A percentile compares a stretch with the other conserved stretches of the same genome.
Conservation (phyloP, 2,888 invertebrate genomes). For the Amorpha juglandis region DNA sequence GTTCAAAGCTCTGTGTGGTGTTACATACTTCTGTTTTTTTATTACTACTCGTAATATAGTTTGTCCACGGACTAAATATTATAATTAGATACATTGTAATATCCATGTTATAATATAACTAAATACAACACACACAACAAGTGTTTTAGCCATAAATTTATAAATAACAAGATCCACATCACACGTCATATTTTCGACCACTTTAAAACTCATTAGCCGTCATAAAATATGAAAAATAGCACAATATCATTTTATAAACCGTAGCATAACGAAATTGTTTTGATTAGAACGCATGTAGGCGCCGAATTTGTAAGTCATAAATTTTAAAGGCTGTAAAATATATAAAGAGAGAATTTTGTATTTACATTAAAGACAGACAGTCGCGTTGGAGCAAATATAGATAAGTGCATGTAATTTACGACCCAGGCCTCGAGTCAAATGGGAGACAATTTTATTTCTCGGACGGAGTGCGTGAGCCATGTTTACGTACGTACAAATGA, state of each 20-base stretch:
- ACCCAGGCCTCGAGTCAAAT: constrained; percentile 31
- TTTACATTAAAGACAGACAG: constrained; percentile 41
- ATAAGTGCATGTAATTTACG: constrained; percentile 71
- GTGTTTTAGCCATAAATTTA: neutral
- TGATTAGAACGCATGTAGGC: constrained; percentile 27
- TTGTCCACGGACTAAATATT: too few species aligned
- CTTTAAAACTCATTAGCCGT: constrained; percentile 20
- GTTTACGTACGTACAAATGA: constrained; percentile 16
- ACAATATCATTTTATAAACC: constrained; percentile 24
- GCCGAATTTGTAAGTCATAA: constrained; percentile 28
- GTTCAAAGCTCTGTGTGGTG: too few species aligned
- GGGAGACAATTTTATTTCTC: constrained; percentile 17
- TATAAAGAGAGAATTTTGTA: constrained; percentile 37
- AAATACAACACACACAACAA: neutral
- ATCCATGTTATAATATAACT: neutral
- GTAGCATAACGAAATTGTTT: constrained; percentile 26
- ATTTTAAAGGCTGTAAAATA: constrained; percentile 35
- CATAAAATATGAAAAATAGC: constrained; percentile 23
- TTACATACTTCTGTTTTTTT: too few species aligned
- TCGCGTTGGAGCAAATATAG: constrained; percentile 61
- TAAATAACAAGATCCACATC: constrained; percentile 8
- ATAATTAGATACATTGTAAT: too few species aligned
- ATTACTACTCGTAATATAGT: too few species aligned
- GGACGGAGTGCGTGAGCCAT: constrained; percentile 6
- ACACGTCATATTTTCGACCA: neutral